A percentile compares a stretch with the other conserved stretches of the same genome.
Conservation (phyloP, 35 echinoderm and acorn worm genomes). For the Nesometra sesokonis region DNA sequence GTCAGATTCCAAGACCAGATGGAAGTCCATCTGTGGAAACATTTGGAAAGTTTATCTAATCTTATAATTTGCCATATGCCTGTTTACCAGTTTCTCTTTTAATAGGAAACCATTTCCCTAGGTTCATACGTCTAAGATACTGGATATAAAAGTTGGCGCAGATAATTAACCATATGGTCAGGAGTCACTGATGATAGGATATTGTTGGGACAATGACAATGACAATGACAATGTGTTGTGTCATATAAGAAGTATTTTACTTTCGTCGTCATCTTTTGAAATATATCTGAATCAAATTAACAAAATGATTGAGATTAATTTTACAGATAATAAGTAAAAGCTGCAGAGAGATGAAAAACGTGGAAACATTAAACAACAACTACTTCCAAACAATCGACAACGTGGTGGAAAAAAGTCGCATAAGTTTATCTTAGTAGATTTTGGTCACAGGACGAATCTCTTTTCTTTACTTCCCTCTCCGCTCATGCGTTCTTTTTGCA, state of each 20-base stretch:
- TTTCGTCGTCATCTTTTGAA: neutral
- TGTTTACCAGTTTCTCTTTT: neutral
- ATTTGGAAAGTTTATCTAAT: neutral
- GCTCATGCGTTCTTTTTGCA: too few species aligned
- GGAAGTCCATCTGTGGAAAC: neutral
- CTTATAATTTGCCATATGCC: neutral
- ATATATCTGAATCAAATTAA: neutral
- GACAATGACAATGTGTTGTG: too few species aligned
- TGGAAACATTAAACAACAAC: neutral
- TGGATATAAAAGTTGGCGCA: neutral
- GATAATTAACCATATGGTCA: constrained; percentile 33
- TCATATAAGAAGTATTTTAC: neutral
- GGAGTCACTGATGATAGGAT: constrained; percentile 31
- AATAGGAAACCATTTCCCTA: constrained; percentile 7
- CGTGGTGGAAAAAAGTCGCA: too few species aligned
- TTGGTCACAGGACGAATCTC: too few species aligned
- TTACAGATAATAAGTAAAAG: neutral
- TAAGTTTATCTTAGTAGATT: too few species aligned
- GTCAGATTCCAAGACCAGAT: constrained; percentile 18
- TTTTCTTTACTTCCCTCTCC: too few species aligned
- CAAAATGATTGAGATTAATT: neutral
- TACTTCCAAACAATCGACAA: too few species aligned
- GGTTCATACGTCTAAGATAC: neutral
- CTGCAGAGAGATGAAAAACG: neutral
- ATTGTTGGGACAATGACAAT: constrained; percentile 17